These are phyloP conservation scores for Argyrosomus regius DNA, from an alignment of 2,797 vertebrate species.

Conservation along the genomic window DNA sequence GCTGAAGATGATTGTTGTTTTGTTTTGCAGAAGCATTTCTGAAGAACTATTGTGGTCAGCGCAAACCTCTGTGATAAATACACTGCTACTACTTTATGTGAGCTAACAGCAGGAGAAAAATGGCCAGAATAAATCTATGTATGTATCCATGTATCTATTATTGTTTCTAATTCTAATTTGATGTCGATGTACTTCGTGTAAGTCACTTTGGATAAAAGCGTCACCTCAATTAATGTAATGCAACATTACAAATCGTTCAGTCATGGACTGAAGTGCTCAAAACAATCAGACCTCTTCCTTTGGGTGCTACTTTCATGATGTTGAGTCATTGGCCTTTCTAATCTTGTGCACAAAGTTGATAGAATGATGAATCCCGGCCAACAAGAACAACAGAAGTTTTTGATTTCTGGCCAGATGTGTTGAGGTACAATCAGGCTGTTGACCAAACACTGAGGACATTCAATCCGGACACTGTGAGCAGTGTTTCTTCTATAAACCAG, in stretches of 20 bases:
- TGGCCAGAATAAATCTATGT: background rate
- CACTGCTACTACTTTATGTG: background rate
- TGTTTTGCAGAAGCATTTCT: too few relatives aligned
- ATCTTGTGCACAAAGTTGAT: background rate
- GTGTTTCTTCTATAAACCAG: slow-evolving; percentile 5
- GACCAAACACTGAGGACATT: background rate
- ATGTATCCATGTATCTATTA: background rate
- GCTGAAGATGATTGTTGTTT: background rate
- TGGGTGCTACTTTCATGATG: background rate
- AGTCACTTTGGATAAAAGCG: background rate
- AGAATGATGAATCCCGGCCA: background rate
- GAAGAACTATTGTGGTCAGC: too few relatives aligned
- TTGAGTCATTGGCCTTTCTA: background rate
- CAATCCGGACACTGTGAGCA: background rate
- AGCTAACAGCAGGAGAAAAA: background rate
- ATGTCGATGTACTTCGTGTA: background rate
- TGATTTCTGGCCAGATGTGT: background rate
- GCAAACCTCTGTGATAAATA: background rate
- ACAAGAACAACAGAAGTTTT: background rate
- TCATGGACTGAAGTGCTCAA: too few relatives aligned
- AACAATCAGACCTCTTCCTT: background rate
- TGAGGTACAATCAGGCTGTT: background rate
- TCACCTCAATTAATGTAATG: background rate
- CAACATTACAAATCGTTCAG: too few relatives aligned
- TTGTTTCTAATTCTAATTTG: background rate